phyloP scores from a whole-genome alignment of 1,140 invertebrate species.

The Drosophila subobscura region DNA sequence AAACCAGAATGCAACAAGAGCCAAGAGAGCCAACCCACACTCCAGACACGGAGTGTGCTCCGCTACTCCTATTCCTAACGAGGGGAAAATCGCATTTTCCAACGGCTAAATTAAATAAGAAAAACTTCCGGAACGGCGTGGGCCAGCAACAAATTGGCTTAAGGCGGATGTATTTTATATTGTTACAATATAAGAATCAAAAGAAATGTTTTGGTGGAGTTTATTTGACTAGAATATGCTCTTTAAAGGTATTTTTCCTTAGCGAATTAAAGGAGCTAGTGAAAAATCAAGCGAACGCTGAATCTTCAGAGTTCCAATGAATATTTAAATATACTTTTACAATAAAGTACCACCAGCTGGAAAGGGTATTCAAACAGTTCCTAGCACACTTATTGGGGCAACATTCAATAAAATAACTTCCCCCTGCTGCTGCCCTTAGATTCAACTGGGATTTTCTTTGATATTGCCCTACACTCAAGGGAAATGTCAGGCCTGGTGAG shows the following conservation, averaged over 20 bases:
- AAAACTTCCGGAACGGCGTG: slow-evolving; percentile 13
- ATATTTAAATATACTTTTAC: too few relatives aligned
- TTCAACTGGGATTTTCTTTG: not conserved
- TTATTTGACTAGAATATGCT: too few relatives aligned
- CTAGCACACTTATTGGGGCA: not conserved
- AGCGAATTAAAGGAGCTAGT: too few relatives aligned
- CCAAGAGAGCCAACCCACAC: not conserved
- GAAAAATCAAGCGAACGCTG: too few relatives aligned
- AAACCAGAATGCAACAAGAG: slow-evolving; percentile 11
- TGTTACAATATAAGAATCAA: too few relatives aligned
- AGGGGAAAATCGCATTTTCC: slow-evolving; percentile 59
- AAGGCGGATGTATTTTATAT: slow-evolving; percentile 14
- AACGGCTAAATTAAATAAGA: slow-evolving; percentile 69
- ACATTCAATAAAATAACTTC: not conserved
- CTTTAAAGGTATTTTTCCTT: too few relatives aligned
- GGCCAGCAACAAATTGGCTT: slow-evolving; percentile 51
- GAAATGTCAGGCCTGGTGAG: slow-evolving; percentile 6
- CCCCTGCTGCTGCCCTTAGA: too few relatives aligned
- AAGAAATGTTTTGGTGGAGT: too few relatives aligned
- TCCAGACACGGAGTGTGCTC: not conserved
- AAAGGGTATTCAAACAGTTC: too few relatives aligned
- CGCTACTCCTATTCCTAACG: not conserved
- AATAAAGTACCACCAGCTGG: too few relatives aligned
- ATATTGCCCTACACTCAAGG: slow-evolving; percentile 5
- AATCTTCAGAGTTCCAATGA: too few relatives aligned